phyloP scores from a whole-genome alignment of 2,113 vertebrate species.

The Chrysochloris asiatica region DNA sequence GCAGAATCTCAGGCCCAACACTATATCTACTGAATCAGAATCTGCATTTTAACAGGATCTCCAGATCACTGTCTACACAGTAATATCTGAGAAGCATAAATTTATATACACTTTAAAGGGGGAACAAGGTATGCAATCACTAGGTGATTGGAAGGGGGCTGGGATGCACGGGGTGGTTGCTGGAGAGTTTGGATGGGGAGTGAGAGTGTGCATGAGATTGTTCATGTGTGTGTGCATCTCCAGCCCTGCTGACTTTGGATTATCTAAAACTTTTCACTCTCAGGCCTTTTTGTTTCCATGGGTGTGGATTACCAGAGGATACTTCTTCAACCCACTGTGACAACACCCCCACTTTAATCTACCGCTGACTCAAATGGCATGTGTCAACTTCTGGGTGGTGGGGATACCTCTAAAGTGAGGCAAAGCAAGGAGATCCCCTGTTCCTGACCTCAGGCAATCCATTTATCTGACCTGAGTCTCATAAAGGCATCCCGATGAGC shows the following conservation, averaged over 20 bases:
- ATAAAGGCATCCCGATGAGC: conserved; percentile 76
- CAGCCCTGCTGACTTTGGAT: not conserved
- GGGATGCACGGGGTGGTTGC: no score
- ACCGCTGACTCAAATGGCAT: not conserved
- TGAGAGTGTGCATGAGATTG: not conserved
- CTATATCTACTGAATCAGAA: not conserved
- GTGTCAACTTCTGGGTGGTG: not conserved
- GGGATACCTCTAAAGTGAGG: conserved; percentile 30
- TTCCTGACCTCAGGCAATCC: conserved; percentile 73
- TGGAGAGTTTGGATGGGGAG: no score
- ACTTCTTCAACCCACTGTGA: not conserved
- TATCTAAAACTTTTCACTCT: not conserved
- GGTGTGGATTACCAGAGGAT: not conserved
- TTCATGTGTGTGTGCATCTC: not conserved
- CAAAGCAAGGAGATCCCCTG: conserved; percentile 50
- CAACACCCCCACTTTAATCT: not conserved
- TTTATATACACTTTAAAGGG: no score
- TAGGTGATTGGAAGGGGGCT: no score
- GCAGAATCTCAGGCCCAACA: not conserved
- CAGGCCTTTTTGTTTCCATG: not conserved
- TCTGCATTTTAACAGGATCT: no score
- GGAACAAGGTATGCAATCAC: no score
- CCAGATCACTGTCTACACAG: no score
- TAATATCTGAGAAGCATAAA: no score
- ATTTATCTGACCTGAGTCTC: conserved; percentile 78